Evolutionary conservation across 2,797 vertebrate species (phyloP), one percentile per base, ranked within the genome.

Genomic region (Helostoma temminkii): DNA sequence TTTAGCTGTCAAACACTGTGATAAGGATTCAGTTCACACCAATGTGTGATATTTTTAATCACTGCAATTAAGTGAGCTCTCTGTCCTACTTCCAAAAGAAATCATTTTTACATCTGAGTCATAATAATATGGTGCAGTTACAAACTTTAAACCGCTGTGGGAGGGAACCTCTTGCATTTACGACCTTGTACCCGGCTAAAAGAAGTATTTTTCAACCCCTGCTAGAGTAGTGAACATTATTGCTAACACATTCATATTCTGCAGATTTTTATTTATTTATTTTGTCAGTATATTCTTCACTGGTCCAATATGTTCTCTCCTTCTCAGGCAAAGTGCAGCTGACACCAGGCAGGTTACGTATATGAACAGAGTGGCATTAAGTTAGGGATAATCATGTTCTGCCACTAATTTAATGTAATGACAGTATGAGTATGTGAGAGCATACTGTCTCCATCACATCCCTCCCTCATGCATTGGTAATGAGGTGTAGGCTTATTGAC

Each of bases 401-500:
- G 63, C 73, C 2, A 45, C 87, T 84, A 87, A 88, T 90, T 83
- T 86, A 81, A 85, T 73, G 68, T 89, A 87, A 88, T 85, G 87
- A 85, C 83, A 84, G 71, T 72, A 59, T 71, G 78, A 83, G 76
- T 52, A 57, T 70, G 86, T 80, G 78, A 87, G 80, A 66, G 76
- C 70, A 76, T 57, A 75, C 61, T 49, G 47, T 78, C 74, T 81
- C 64, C 76, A 49, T 70, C 65, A 2, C 66, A 39, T 36, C 70
- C 63, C 71, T 73, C 80, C 68, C 81, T 71, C 68, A 92, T 95
- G 85, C 85, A 86, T 82, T 47, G 52, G 81, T 89, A 90, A 92
- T 91, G 89, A 88, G 85, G 75, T 72, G 56, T 72, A 64, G 81
- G 81, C 78, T 86, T 87, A 87, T 87, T 88, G 86, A 91, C 88